Evolutionary conservation across 2,888 invertebrate species (phyloP).

Genomic region (Brassicogethes aeneus): DNA sequence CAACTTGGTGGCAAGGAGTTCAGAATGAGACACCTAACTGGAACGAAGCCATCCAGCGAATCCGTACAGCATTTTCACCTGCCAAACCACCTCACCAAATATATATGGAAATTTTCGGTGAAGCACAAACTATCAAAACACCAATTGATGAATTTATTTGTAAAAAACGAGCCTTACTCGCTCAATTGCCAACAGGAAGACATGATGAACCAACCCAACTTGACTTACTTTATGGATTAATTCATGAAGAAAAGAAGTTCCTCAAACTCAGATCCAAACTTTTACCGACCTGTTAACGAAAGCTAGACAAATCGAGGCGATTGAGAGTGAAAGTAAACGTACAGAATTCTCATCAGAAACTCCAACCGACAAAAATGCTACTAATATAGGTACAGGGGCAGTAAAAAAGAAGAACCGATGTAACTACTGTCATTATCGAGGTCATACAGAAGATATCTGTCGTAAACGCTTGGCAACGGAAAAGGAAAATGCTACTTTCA

Average conservation of each 20-base stretch:
- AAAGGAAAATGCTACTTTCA: background rate
- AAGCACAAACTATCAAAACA: constrained; percentile 8
- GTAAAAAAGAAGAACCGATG: constrained; percentile 3
- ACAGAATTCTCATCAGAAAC: too few relatives aligned
- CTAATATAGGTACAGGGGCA: too few relatives aligned
- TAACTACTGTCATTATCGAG: constrained; percentile 5
- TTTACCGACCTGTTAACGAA: constrained; percentile 6
- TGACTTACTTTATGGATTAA: constrained; percentile 16
- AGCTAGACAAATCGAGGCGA: constrained; percentile 5
- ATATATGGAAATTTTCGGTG: constrained; percentile 13
- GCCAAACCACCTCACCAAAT: constrained; percentile 14
- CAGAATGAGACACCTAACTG: constrained; percentile 10
- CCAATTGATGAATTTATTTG: constrained; percentile 13
- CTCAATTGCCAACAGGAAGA: constrained; percentile 12
- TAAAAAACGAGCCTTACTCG: constrained; percentile 13
- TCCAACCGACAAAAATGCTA: too few relatives aligned
- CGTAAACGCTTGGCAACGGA: constrained; percentile 2
- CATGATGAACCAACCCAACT: constrained; percentile 16
- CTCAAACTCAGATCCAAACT: constrained; percentile 1
- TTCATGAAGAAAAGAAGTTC: constrained; percentile 4
- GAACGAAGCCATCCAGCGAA: constrained; percentile 9
- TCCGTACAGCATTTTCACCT: constrained; percentile 14
- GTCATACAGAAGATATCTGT: constrained; percentile 4
- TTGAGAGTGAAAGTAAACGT: background rate
- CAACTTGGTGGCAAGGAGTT: constrained; percentile 14